phyloP scores from a whole-genome alignment of 1,140 invertebrate genomes.

The Tetragnatha versicolor region DNA sequence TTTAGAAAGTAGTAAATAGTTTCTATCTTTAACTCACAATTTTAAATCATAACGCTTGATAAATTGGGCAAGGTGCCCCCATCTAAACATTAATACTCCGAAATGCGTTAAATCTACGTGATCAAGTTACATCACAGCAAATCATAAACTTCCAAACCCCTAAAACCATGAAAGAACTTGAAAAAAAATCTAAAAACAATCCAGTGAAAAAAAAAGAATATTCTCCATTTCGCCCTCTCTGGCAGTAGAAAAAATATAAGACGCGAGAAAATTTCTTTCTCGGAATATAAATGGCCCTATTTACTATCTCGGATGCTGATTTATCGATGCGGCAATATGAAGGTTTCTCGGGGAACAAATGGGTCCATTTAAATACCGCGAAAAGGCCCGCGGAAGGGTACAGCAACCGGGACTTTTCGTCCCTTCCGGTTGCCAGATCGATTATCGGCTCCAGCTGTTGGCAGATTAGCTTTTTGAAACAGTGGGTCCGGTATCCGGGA shows the following conservation, averaged over 20 bases:
- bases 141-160: no score
- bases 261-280: background rate
- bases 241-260: background rate
- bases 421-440: slow-evolving; percentile 43
- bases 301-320: slow-evolving; percentile 33
- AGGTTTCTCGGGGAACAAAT: slow-evolving; percentile 37
- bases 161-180: no score
- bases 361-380: slow-evolving; percentile 47
- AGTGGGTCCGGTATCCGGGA: background rate
- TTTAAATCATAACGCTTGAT: no score
- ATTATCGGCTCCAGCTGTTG: slow-evolving; percentile 42
- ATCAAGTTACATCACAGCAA: no score
- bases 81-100: no score
- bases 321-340: slow-evolving; percentile 39
- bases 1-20: no score
- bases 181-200: no score
- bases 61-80: no score
- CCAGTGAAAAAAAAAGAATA: background rate
- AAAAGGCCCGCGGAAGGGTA: slow-evolving; percentile 28
- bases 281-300: slow-evolving; percentile 45
- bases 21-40: no score
- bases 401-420: background rate
- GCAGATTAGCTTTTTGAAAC: slow-evolving; percentile 46
- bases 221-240: background rate
- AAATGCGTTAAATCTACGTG: no score